Evolutionary conservation across 2,797 vertebrate genomes (phyloP).

Genomic region (Rhodeus uyekii): DNA sequence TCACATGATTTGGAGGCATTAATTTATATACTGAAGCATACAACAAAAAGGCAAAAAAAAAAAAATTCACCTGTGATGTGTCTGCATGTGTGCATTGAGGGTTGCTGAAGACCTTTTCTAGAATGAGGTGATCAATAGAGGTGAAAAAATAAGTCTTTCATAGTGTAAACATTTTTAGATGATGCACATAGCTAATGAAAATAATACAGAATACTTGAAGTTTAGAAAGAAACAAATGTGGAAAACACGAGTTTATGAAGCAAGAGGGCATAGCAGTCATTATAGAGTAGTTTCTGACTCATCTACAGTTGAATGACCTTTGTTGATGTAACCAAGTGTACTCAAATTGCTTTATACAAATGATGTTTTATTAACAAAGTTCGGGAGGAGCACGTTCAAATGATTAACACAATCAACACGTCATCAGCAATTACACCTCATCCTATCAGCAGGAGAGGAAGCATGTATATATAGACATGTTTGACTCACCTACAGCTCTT

Average conservation of each 20-base stretch:
- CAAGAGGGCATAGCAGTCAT: neutral
- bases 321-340: neutral
- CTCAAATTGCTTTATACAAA: neutral
- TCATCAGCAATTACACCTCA: too few relatives aligned
- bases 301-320: neutral
- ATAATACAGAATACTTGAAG: neutral
- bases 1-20: constrained; percentile 52
- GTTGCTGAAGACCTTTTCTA: neutral
- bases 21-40: constrained; percentile 45
- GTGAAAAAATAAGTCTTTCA: neutral
- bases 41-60: constrained; percentile 7
- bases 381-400: neutral
- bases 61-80: constrained; percentile 1
- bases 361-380: neutral
- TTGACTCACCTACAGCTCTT: too few relatives aligned
- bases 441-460: too few relatives aligned
- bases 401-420: too few relatives aligned
- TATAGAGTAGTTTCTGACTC: neutral
- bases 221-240: neutral
- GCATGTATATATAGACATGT: too few relatives aligned
- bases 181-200: neutral
- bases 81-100: neutral
- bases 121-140: constrained; percentile 34
- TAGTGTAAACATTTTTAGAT: neutral
- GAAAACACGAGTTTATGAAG: neutral